Evolutionary conservation across 2,797 vertebrate species (phyloP), one percentile per base, ranked within the genome.

Genomic region (Gambusia yucatana): DNA sequence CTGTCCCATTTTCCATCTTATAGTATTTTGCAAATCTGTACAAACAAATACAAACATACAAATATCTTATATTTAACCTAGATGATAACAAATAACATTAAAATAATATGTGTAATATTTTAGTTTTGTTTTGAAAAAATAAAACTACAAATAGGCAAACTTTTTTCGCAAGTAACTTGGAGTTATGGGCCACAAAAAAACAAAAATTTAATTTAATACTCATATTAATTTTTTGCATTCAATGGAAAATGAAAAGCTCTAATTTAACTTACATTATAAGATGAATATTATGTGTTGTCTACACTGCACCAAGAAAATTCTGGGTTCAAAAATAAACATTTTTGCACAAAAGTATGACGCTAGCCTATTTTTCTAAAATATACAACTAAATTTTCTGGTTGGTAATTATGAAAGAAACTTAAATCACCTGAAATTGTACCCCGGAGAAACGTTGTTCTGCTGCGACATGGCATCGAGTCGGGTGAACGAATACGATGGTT

Each of bases 371-470:
- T 3, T 30, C 2, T 17, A 72, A 46, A 17, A 50, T 22, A n/a
- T 67, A 13, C 25, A 28, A 39, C 16, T 67, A 25, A 16, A 22
- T 50, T 50, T 13, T 44, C 10, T 46, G n/a, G 17, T 25, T 33
- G 20, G 11, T 44, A n/a, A 70, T 6, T n/a, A 44, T n/a, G 5
- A 70, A 70, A 43, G 11, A 70, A 22, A 52, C 33, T 13, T 28
- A 33, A 9, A 25, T 46, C 92, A 97, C 98, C 98, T 98, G 96
- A 99, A 99, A 90, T 99, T 99, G 94, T 98, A 99, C 50, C 98
- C 98, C 0, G 96, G 95, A 17, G 97, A 97, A 73, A 97, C 80
- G 0, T 69, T 83, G 84, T 83, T 97, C 81, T 95, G 96, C 80
- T 95, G 93, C 1, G 96, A 97, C 88, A 97, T 95, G 6, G 97